These are phyloP conservation scores for Salmo trutta DNA, from an alignment of 2,797 vertebrate genomes.

Conservation along the genomic window DNA sequence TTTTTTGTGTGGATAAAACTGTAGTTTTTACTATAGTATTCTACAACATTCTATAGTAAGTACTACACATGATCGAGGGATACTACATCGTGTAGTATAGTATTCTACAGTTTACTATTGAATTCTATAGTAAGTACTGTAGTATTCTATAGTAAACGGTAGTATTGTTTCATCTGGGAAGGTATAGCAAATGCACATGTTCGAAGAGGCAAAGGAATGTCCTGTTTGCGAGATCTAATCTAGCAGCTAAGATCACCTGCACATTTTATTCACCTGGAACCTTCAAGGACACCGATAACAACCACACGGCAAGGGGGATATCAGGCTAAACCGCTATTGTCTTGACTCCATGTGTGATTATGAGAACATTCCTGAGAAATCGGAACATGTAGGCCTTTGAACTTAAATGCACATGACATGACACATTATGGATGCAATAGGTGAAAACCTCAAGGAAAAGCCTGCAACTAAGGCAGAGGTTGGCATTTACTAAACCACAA, in stretches of 20 bases:
- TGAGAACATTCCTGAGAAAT: constrained; percentile 23
- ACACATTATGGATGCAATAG: constrained; percentile 7
- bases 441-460: not conserved
- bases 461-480: not conserved
- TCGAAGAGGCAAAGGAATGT: not conserved
- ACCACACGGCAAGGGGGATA: not conserved
- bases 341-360: constrained; percentile 8
- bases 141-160: no score
- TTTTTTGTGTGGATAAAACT: no score
- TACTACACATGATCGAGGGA: no score
- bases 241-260: not conserved
- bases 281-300: not conserved
- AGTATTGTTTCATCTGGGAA: not conserved
- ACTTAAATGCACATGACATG: not conserved
- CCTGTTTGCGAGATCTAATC: not conserved
- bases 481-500: not conserved
- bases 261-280: not conserved
- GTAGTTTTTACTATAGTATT: no score
- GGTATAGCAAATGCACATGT: not conserved
- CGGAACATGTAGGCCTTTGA: constrained; percentile 5
- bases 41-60: no score
- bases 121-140: no score
- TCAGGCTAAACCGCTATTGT: constrained; percentile 29
- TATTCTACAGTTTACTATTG: no score
- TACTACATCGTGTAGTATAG: no score